These are phyloP conservation scores for Otolemur garnettii DNA, from an alignment of 2,113 vertebrate species.

Conservation along the genomic window DNA sequence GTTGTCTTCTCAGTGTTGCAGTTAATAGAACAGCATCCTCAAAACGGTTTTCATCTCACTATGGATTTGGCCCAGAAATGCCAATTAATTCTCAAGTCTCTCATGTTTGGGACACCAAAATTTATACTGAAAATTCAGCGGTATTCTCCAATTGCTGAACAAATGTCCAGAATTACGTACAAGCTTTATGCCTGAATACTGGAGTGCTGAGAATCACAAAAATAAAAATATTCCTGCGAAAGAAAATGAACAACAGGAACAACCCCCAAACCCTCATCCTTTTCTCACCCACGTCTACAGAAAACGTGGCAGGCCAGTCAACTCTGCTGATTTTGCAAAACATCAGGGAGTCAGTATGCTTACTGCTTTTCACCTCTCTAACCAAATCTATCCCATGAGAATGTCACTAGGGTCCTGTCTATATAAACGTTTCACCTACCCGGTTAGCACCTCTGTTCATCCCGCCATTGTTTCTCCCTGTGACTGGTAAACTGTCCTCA, in stretches of 20 bases:
- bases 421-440: not conserved
- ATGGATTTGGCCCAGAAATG: not conserved
- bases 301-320: not conserved
- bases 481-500: not conserved
- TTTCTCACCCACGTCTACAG: no score
- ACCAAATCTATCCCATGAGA: not conserved
- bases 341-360: rapidly evolving
- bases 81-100: not conserved
- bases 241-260: no score
- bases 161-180: not conserved
- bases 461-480: not conserved
- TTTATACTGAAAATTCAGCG: not conserved
- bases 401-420: not conserved
- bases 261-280: not conserved
- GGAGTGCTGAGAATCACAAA: not conserved
- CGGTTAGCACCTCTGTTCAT: not conserved
- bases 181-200: not conserved
- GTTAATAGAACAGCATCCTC: not conserved
- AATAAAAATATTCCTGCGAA: not conserved
- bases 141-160: not conserved
- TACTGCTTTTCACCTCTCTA: not conserved
- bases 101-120: not conserved
- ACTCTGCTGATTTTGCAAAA: not conserved
- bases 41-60: rapidly evolving
- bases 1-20: not conserved